These are phyloP conservation scores for Lasioglossum figueresi DNA, from an alignment of 2,888 invertebrate species.

Conservation along the genomic window DNA sequence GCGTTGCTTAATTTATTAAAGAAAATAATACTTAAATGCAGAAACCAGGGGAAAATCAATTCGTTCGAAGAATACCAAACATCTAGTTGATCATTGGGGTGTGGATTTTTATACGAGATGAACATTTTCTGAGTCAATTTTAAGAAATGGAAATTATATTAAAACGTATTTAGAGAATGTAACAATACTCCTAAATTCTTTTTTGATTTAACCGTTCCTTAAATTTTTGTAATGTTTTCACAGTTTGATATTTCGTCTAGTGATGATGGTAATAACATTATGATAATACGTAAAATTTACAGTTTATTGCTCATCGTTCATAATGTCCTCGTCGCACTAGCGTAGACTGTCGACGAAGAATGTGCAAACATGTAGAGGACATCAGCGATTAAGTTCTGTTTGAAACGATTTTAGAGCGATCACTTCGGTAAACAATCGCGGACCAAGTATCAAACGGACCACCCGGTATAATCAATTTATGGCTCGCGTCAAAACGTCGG, in stretches of 20 bases:
- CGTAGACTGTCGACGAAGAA: neutral
- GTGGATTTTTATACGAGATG: neutral
- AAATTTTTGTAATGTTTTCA: neutral
- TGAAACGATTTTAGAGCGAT: neutral
- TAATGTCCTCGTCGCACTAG: neutral
- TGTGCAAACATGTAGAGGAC: neutral
- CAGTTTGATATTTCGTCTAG: neutral
- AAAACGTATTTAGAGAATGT: no score
- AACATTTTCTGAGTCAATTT: neutral
- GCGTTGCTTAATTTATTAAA: neutral
- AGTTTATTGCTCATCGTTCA: neutral
- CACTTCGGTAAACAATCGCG: neutral
- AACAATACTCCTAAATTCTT: no score
- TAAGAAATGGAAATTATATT: no score
- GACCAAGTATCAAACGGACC: neutral
- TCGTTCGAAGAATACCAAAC: no score
- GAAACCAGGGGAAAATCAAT: neutral
- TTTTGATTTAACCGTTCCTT: no score
- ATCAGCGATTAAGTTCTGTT: no score
- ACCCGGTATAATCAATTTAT: neutral
- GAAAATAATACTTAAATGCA: neutral
- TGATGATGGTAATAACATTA: neutral
- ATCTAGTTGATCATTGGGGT: neutral
- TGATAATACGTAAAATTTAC: neutral
- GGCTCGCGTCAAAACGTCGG: neutral